Evolutionary conservation across 2,888 invertebrate genomes (phyloP).

Genomic region (Latrodectus hesperus): DNA sequence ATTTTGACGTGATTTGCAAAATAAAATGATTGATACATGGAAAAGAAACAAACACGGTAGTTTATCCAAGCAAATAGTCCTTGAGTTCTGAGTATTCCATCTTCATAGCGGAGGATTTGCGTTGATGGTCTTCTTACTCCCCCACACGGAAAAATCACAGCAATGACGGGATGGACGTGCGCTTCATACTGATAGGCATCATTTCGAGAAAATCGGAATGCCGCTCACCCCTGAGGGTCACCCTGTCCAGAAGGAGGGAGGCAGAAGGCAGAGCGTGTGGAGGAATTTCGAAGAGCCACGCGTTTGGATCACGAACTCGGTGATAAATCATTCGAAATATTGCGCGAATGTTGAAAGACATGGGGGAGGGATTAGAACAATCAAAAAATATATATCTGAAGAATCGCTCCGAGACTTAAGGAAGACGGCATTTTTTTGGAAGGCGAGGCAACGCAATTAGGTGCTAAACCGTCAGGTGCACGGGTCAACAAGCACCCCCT

Average conservation of each 20-base stretch:
- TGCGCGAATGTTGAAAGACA: conserved; percentile 18
- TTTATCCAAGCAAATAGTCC: too few species aligned
- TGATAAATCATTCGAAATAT: conserved; percentile 52
- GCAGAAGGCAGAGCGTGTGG: neutral
- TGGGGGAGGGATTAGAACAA: neutral
- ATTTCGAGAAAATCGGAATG: neutral
- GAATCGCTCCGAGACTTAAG: too few species aligned
- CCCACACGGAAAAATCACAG: too few species aligned
- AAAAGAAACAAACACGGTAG: too few species aligned
- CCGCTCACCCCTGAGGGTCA: neutral
- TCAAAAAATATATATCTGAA: conserved; percentile 2
- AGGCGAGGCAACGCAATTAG: conserved; percentile 62
- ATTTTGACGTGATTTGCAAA: too few species aligned
- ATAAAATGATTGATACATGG: too few species aligned
- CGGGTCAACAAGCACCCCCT: conserved; percentile 46
- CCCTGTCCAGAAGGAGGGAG: neutral
- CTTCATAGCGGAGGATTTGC: too few species aligned
- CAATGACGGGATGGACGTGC: neutral
- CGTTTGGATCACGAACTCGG: conserved; percentile 30
- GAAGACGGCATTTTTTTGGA: neutral
- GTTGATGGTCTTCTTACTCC: too few species aligned
- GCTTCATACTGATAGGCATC: neutral
- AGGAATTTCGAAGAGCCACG: conserved; percentile 24
- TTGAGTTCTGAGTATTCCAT: too few species aligned
- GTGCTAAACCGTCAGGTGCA: conserved; percentile 67